Conservation (phyloP, 2,797 vertebrate species). For the Crocodylus rhombifer region DNA sequence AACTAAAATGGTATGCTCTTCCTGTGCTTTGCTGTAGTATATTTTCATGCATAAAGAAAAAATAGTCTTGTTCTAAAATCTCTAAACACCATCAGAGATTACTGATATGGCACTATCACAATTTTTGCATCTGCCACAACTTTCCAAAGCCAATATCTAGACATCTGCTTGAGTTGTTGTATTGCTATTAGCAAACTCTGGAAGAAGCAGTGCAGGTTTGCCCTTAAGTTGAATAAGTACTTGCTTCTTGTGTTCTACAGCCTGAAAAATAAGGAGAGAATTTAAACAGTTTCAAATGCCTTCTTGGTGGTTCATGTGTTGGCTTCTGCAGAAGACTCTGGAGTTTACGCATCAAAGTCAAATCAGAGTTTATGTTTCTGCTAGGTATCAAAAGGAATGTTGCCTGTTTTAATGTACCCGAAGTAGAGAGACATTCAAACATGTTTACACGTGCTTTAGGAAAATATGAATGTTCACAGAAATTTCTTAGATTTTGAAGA, state of each 20-base stretch:
- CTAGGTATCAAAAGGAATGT: not conserved
- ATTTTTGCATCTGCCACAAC: not conserved
- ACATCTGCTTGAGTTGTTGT: fast-evolving
- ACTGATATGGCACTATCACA: not conserved
- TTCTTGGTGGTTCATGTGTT: not conserved
- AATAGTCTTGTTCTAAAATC: not conserved
- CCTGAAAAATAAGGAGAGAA: not conserved
- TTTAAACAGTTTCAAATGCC: not conserved
- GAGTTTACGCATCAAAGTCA: not conserved
- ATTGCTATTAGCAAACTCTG: not conserved
- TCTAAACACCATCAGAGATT: fast-evolving
- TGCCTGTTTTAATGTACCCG: not conserved
- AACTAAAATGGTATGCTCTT: not conserved
- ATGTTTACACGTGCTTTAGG: not conserved
- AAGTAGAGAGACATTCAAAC: not conserved
- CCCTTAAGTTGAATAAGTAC: not conserved
- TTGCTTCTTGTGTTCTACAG: not conserved
- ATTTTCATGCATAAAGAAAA: not conserved
- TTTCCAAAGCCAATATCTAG: not conserved
- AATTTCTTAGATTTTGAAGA: not conserved
- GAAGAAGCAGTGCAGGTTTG: not conserved
- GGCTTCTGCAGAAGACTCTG: not conserved
- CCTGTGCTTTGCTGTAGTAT: conserved; percentile 21
- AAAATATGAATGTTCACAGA: not conserved
- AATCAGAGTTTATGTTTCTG: not conserved